Evolutionary conservation across 2,113 vertebrate genomes (phyloP), one percentile per base, ranked within the genome.

Genomic region (Poeciliopsis turrubarensis): DNA sequence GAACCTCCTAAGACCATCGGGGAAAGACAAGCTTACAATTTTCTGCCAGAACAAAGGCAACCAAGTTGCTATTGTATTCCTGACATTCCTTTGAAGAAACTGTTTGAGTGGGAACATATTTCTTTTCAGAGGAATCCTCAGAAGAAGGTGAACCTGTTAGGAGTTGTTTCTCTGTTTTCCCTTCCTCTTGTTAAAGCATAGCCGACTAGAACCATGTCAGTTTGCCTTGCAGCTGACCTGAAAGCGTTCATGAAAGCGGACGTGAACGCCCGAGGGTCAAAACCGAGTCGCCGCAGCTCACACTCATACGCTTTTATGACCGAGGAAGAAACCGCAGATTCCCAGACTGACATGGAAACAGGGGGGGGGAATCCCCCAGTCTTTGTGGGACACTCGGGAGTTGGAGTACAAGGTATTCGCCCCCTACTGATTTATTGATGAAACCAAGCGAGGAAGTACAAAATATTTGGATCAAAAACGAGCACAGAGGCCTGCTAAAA

Each of bases 371-470:
- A 54, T 63, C 57, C 68, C 84, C 77, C 65, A 8, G 29, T 60
- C 39, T 0, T 14, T 31, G 57, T 30, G 27, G 12, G 65, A 68
- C 72, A 11, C 62, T 11, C 66, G 66, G 78, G 84, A 80, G 60
- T 54, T 14, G 2, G 69, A 68, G 68, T 73, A 72, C 30, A 31
- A 78, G 68, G 70, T 54, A 78, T 79, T 75, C 77, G 32, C 10
- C 72, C 17, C 13, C 32, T 1, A 1, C 54, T 90, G 79, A 73
- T 81, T 87, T 90, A 90, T 89, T 90, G 41, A 89, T 89, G 75
- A 75, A 34, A 70, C 10, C 60, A 27, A 51, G 47, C 32, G 1
- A 60, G 73, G 62, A 70, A 72, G 64, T 65, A 79, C 79, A 37
- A 41, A 54, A 68, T 63, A 73, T 73, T 19, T n/a, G 54, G 68